These are phyloP conservation scores for Nemopilema nomurai DNA, from an alignment of 30 jellyfish, hydroid and myxozoan species.

Conservation along the genomic window DNA sequence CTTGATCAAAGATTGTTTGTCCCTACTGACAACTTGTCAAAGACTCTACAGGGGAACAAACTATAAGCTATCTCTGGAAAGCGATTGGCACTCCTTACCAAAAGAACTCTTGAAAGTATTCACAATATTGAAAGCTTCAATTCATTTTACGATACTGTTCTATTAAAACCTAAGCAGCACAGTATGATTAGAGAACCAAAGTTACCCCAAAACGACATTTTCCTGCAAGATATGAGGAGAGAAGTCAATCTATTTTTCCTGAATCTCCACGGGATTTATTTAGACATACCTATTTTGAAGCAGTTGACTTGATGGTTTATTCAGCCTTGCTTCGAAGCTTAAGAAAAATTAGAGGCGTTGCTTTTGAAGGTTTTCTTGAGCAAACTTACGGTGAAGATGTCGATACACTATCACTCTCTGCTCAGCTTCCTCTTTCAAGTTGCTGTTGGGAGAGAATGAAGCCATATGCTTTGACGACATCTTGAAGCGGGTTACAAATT, in stretches of 20 bases:
- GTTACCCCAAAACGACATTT: constrained; percentile 29
- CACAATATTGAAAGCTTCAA: constrained; percentile 36
- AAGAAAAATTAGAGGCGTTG: constrained; percentile 3
- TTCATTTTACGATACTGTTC: constrained; percentile 19
- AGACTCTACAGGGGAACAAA: constrained; percentile 54
- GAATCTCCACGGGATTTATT: constrained; percentile 25
- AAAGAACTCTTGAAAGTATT: constrained; percentile 32
- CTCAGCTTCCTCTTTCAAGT: constrained; percentile 2
- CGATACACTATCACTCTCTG: not conserved
- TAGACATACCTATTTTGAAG: constrained; percentile 27
- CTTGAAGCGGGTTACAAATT: constrained; percentile 20
- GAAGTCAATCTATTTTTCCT: constrained; percentile 10
- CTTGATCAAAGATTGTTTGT: constrained; percentile 65
- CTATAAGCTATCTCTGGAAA: constrained; percentile 59
- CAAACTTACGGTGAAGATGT: constrained; percentile 10
- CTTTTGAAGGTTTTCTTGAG: not conserved
- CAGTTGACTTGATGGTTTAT: constrained; percentile 21
- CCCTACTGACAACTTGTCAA: constrained; percentile 65
- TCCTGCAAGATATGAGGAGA: constrained; percentile 28
- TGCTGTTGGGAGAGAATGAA: constrained; percentile 22
- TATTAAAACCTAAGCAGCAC: constrained; percentile 29
- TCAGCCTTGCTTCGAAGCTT: constrained; percentile 32
- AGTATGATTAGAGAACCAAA: constrained; percentile 3
- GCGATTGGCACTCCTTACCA: constrained; percentile 57
- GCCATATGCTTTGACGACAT: constrained; percentile 17